These are phyloP conservation scores for Centroberyx gerrardi DNA, from an alignment of 2,797 vertebrate species.

Conservation along the genomic window DNA sequence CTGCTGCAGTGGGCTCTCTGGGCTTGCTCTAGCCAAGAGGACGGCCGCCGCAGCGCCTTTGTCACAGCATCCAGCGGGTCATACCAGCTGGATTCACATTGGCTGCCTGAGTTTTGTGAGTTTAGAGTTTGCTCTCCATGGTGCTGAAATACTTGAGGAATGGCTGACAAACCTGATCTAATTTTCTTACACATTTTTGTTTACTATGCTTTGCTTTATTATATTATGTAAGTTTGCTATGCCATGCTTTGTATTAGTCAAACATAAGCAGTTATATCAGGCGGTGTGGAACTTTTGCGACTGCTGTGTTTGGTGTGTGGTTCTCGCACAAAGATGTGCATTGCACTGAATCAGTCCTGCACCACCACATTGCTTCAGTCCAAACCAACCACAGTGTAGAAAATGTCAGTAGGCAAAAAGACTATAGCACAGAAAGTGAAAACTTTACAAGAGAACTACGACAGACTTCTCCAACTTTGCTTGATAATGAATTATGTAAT, in stretches of 20 bases:
- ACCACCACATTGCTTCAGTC: background rate
- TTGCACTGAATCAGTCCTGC: background rate
- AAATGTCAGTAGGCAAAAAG: background rate
- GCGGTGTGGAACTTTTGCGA: background rate
- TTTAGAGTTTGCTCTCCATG: conserved; percentile 26
- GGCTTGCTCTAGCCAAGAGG: conserved; percentile 12
- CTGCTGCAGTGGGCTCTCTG: conserved; percentile 13
- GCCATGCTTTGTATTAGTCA: too few species aligned
- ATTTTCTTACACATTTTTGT: too few species aligned
- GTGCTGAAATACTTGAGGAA: conserved; percentile 20
- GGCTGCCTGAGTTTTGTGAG: conserved; percentile 40
- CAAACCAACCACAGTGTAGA: background rate
- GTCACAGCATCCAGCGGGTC: conserved; percentile 35
- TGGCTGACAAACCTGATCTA: background rate
- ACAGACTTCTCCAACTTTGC: conserved; percentile 27
- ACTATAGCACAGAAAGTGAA: background rate
- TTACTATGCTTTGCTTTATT: too few species aligned
- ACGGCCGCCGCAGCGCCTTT: conserved; percentile 38
- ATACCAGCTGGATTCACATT: conserved; percentile 9
- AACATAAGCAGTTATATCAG: too few species aligned
- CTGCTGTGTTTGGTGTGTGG: background rate
- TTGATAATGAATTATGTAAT: conserved; percentile 43
- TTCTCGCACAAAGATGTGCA: background rate
- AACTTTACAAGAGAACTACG: background rate
- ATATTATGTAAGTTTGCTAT: too few species aligned